A percentile compares a stretch with the other conserved stretches of the same genome.
phyloP scores from a whole-genome alignment of 2,113 vertebrate genomes.

The Poeciliopsis occidentalis region DNA sequence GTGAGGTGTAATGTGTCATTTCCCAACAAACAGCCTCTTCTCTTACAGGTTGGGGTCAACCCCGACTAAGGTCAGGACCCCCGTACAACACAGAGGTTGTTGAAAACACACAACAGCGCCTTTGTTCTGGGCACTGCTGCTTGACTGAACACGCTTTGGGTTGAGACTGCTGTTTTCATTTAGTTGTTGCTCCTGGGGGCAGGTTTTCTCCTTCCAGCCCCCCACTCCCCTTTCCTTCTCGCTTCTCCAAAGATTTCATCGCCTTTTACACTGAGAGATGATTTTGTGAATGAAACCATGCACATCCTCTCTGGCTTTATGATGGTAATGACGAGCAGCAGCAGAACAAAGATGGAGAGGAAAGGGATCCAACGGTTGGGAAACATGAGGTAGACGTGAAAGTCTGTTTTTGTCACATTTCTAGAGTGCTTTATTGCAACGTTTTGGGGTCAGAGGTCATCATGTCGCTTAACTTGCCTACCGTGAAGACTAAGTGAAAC shows the following conservation, averaged over 20 bases:
- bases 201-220: conserved; percentile 7
- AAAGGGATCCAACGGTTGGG: conserved; percentile 74
- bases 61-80: conserved; percentile 55
- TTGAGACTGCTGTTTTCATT: conserved; percentile 73
- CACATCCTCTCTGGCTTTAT: conserved; percentile 86
- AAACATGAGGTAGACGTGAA: conserved; percentile 41
- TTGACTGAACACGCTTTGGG: conserved; percentile 62
- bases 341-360: conserved; percentile 77
- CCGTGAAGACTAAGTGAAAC: background rate
- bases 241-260: conserved; percentile 85
- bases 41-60: conserved; percentile 65
- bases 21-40: conserved; percentile 69
- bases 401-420: conserved; percentile 29
- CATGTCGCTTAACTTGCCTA: background rate
- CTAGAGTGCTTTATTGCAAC: background rate
- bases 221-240: conserved; percentile 58
- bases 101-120: conserved; percentile 68
- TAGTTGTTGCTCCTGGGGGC: conserved; percentile 69
- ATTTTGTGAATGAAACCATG: conserved; percentile 93
- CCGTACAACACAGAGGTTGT: conserved; percentile 55
- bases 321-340: conserved; percentile 84
- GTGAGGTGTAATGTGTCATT: conserved; percentile 65
- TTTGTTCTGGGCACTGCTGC: conserved; percentile 65
- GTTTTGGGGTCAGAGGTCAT: conserved; percentile 37
- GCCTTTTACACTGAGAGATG: conserved; percentile 84